Percentiles rank a stretch among this genome's conserved stretches.
Evolutionary conservation across 2,888 invertebrate genomes (phyloP).

Genomic region (Drosophila cognata): DNA sequence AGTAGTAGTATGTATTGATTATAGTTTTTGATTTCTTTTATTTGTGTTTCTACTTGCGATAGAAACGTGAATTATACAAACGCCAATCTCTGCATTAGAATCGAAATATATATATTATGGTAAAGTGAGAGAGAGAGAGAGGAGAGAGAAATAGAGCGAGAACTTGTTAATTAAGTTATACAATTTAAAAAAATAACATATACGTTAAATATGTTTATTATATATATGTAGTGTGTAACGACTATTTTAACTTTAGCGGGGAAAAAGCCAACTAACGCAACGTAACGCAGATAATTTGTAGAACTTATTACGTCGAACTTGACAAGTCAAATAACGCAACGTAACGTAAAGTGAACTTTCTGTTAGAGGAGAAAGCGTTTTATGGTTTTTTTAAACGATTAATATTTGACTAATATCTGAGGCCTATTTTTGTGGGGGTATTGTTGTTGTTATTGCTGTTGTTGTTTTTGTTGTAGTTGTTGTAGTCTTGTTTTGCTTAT

Average conservation of each 20-base stretch:
- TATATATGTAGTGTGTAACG: constrained; percentile 15
- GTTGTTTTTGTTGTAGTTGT: constrained; percentile 27
- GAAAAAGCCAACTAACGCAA: constrained; percentile 4
- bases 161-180: constrained; percentile 63
- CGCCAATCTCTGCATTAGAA: constrained; percentile 83
- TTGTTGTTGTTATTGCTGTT: constrained; percentile 21
- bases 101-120: constrained; percentile 52
- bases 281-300: not conserved
- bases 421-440: constrained; percentile 17
- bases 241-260: constrained; percentile 14
- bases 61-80: constrained; percentile 83
- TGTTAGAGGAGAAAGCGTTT: not conserved
- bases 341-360: not conserved
- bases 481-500: constrained; percentile 51
- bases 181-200: constrained; percentile 5
- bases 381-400: not conserved
- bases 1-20: constrained; percentile 26
- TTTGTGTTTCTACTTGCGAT: constrained; percentile 76
- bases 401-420: constrained; percentile 21
- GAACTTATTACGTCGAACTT: not conserved
- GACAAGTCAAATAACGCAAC: constrained; percentile 8
- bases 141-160: constrained; percentile 67
- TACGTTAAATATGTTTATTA: constrained; percentile 11
- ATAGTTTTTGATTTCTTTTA: constrained; percentile 32
- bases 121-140: constrained; percentile 53